Conservation (phyloP, 2,797 vertebrate genomes). For the Pipistrellus pipistrellus region DNA sequence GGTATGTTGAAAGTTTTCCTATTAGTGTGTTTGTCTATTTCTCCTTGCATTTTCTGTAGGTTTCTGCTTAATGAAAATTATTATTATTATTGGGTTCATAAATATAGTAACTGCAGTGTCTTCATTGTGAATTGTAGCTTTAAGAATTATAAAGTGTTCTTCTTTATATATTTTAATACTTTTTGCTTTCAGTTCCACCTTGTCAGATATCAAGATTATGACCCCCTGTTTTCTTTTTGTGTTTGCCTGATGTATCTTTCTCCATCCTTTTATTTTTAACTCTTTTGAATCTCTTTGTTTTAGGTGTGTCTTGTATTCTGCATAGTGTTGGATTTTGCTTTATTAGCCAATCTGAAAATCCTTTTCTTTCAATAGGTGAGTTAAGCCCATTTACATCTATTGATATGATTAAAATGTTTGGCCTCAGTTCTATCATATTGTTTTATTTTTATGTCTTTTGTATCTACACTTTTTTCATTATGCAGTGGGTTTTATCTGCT, state of each 20-base stretch:
- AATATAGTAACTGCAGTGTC: conserved; percentile 31
- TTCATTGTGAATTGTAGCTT: conserved; percentile 11
- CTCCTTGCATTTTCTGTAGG: conserved; percentile 11
- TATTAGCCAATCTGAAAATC: conserved; percentile 79
- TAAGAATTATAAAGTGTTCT: not conserved
- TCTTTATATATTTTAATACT: conserved; percentile 45
- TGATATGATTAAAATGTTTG: conserved; percentile 74
- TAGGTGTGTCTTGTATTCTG: conserved; percentile 75
- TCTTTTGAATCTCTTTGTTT: conserved; percentile 77
- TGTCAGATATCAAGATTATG: conserved; percentile 44
- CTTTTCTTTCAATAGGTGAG: conserved; percentile 76
- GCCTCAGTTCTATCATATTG: conserved; percentile 48
- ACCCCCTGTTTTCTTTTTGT: conserved; percentile 47
- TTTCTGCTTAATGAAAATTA: conserved; percentile 43
- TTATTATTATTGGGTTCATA: conserved; percentile 7
- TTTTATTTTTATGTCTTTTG: conserved; percentile 66
- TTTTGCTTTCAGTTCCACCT: conserved; percentile 36
- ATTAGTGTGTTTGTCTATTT: conserved; percentile 43
- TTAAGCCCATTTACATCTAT: conserved; percentile 74
- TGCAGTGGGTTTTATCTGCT: conserved; percentile 52
- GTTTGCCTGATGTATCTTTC: conserved; percentile 56
- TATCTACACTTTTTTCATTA: conserved; percentile 56
- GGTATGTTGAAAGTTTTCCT: conserved; percentile 48
- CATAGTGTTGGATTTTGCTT: conserved; percentile 78
- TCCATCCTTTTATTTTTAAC: conserved; percentile 75